Base-by-base conservation (phyloP, 1,140 invertebrate species). In the Bilobella aurantiaca region DNA sequence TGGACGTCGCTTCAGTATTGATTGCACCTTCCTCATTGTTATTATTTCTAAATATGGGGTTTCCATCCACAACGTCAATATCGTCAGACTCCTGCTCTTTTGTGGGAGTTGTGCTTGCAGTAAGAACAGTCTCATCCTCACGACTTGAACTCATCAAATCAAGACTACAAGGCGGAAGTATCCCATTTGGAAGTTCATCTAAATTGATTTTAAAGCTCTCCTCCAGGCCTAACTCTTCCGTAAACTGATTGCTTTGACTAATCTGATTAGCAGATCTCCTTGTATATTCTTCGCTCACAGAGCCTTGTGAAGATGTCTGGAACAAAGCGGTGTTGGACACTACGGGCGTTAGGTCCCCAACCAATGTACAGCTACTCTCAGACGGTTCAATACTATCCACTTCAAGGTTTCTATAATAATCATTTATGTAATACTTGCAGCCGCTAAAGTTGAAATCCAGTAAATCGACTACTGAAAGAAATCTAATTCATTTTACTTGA, bases 361-460 rank as follows among this genome's bases (percentile, higher is more conserved):
- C 59, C 18, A 69, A 47, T 21, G 68, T 72, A 59, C 70, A 70
- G 67, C 70, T 68, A 49, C 70, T 72, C 31, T 69, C 64, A 14
- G 69, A 69, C 2, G 65, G 30, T 62, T 68, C 66, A 29, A 67
- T 65, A 31, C 67, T 66, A 47, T 64, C 62, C 12, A 63, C 21
- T 30, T 21, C 59, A 56, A 27, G 23, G 29, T 28, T 57, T 29
- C 62, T 66, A 46, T 14, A 68, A 58, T n/a, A 46, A 58, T 27
- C 27, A n/a, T 65, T 23, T 2, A 8, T 53, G 47, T 30, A 16
- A 12, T 49, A 25, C 29, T 62, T 64, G 23, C 60, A 62, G 12
- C 62, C 47, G 30, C 25, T 53, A 53, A 56, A n/a, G 31, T 25
- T 21, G 23, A 63, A 63, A 59, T 63, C n/a, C n/a, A n/a, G n/a